A percentile compares a stretch with the other conserved stretches of the same genome.
Conservation (phyloP, 2,113 vertebrate genomes). For the Tupaia tana region DNA sequence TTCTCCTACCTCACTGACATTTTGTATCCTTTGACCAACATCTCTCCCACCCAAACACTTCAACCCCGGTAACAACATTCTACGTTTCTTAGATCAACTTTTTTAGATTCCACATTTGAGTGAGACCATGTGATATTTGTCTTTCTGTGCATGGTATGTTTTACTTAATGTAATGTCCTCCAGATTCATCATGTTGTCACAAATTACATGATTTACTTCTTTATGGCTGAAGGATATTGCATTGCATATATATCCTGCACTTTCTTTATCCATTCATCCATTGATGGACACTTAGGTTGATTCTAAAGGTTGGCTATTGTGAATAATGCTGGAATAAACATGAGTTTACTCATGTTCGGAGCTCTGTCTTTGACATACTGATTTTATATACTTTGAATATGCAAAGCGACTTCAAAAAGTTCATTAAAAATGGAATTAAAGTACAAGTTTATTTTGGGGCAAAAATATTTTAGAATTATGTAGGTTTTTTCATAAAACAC, state of each 20-base stretch:
- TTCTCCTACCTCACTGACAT: neutral
- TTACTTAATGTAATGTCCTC: neutral
- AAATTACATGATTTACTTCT: neutral
- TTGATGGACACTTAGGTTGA: neutral
- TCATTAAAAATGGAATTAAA: too few species aligned
- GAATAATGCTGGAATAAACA: neutral
- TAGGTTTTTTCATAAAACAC: too few species aligned
- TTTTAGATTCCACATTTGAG: neutral
- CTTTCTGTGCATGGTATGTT: neutral
- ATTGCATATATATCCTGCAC: neutral
- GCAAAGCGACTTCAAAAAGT: too few species aligned
- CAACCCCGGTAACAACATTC: neutral
- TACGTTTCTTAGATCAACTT: neutral
- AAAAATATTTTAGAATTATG: too few species aligned
- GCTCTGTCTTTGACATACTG: neutral
- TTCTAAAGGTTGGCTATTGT: neutral
- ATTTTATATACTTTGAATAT: neutral
- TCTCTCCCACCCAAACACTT: neutral
- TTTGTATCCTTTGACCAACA: neutral
- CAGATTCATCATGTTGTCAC: neutral
- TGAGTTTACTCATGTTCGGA: neutral
- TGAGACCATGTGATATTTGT: neutral
- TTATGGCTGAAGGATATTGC: neutral
- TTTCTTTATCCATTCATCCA: neutral
- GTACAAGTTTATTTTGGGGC: too few species aligned